A percentile compares a stretch with the other conserved stretches of the same genome.
These are phyloP conservation scores for Hippopotamyrus pictus DNA, from an alignment of 2,797 vertebrate species.

Conservation along the genomic window DNA sequence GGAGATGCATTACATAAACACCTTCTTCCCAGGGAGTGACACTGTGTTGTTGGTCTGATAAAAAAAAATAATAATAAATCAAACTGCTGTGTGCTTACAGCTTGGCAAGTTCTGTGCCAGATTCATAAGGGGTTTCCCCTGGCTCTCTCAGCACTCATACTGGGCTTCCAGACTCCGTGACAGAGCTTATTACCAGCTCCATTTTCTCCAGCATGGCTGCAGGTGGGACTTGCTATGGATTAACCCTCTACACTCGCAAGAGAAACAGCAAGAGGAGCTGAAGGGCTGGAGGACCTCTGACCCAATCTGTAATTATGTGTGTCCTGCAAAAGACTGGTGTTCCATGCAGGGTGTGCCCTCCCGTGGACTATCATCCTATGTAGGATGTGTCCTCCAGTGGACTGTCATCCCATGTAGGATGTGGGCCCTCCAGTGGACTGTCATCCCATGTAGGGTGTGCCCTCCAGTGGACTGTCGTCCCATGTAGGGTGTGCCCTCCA, in stretches of 20 bases:
- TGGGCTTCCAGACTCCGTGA: not conserved
- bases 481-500: too few relatives aligned
- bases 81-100: not conserved
- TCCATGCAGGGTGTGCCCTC: not conserved
- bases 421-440: not conserved
- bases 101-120: not conserved
- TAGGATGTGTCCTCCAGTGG: not conserved
- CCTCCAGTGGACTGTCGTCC: too few relatives aligned
- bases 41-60: not conserved
- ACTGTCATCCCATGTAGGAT: not conserved
- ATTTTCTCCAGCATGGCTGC: not conserved
- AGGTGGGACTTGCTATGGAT: not conserved
- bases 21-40: not conserved
- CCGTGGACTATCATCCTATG: not conserved
- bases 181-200: not conserved
- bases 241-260: not conserved
- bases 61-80: not conserved
- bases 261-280: not conserved
- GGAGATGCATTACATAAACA: not conserved
- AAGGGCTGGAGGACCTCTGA: not conserved
- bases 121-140: not conserved
- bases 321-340: not conserved
- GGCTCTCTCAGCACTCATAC: not conserved
- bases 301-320: not conserved
- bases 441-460: not conserved